Evolutionary conservation across 2,113 vertebrate genomes (phyloP).

Genomic region (Ahaetulla prasina): DNA sequence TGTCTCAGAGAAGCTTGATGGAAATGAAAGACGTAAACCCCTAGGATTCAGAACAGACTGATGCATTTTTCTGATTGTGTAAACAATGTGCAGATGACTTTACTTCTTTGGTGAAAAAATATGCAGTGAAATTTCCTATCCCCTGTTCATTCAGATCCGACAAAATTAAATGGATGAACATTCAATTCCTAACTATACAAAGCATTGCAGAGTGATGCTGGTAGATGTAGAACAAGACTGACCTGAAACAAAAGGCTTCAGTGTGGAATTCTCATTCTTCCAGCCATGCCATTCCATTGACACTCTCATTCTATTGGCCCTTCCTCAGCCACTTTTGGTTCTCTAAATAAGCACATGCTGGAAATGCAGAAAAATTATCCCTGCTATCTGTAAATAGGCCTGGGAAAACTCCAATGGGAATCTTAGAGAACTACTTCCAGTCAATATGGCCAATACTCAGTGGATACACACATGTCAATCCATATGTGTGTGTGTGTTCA

Average conservation of each 20-base stretch:
- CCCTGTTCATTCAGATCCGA: constrained; percentile 28
- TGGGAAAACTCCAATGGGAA: background rate
- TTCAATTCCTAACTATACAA: constrained; percentile 6
- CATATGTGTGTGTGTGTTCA: too few relatives aligned
- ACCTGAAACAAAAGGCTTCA: background rate
- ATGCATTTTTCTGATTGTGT: constrained; percentile 2
- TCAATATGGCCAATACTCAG: background rate
- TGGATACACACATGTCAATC: background rate
- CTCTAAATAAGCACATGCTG: background rate
- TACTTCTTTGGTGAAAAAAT: background rate
- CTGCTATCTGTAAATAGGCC: background rate
- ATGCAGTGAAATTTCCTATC: background rate
- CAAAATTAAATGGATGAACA: constrained; percentile 42
- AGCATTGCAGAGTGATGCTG: constrained; percentile 15
- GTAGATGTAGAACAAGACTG: background rate
- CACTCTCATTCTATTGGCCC: background rate
- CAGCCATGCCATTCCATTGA: background rate
- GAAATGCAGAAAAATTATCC: background rate
- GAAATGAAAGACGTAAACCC: constrained; percentile 16
- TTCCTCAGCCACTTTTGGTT: background rate
- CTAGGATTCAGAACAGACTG: constrained; percentile 20
- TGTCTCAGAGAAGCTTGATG: background rate
- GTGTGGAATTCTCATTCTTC: background rate
- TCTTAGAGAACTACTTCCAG: background rate
- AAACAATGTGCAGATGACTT: constrained; percentile 8